Base-by-base conservation (phyloP, 2,797 vertebrate genomes). In the Bufotes viridis region DNA sequence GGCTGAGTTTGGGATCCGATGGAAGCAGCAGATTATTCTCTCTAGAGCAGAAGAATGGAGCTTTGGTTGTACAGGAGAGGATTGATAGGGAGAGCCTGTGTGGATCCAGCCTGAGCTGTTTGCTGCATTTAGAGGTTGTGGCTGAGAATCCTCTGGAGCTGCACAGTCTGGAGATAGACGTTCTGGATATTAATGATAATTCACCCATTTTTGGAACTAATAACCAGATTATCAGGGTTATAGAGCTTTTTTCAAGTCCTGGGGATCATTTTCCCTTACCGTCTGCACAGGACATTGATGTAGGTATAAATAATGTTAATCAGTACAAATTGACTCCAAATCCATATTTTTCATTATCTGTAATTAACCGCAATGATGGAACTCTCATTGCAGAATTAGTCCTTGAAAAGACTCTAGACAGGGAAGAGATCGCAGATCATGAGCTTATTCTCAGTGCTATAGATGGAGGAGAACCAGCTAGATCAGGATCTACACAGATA, bases 301-400 rank as follows among this genome's bases (percentile, higher is more conserved):
- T 89, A 79, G 92, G 90, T 5, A 90, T 87, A 90, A 93, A 94
- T 90, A 92, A 91, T 65, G 91, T 94, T 57, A 92, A 83, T 84
- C 91, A 91, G 88, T 94, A 93, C 11, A 90, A 89, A 69, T 82
- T 94, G 34, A 92, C 90, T 81, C 88, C 91, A 88, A 93, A 91
- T 7, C 90, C 92, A 14, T 90, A 91, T 89, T 92, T 94, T 76
- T 92, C 90, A 1, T 90, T 94, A 85, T 92, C 92, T 92, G 34
- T 81, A 8, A 81, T n/a, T 7, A 76, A 74, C 8, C 76, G 58
- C 0, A 75, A 85, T 13, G 87, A 85, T 85, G 87, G 82, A 7
- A 88, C 61, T 3, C 87, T 75, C 15, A 81, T 85, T 65, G 49
- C 87, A 11, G 82, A 81, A 42, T 61, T 88, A 29, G 78, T 88